These are phyloP conservation scores for Crocidura indochinensis DNA, from an alignment of 2,797 vertebrate species.

Conservation along the genomic window DNA sequence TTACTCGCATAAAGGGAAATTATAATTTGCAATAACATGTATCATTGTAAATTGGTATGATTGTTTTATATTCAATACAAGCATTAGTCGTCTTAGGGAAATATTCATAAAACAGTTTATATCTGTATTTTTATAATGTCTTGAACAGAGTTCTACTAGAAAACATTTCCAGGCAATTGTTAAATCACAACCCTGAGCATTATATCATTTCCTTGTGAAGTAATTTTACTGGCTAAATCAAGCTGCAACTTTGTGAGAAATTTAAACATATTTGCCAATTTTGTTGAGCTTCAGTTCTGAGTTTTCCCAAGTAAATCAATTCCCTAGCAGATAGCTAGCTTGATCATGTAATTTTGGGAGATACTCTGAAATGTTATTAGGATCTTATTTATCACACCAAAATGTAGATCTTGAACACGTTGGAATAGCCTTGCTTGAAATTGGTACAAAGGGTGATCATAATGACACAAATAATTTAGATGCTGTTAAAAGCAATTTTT, in stretches of 20 bases:
- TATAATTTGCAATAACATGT: conserved; percentile 31
- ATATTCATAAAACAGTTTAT: not conserved
- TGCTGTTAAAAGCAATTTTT: not conserved
- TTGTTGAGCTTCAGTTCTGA: conserved; percentile 79
- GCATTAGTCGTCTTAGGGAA: not conserved
- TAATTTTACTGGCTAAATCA: conserved; percentile 61
- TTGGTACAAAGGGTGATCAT: not conserved
- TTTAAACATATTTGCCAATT: conserved; percentile 27
- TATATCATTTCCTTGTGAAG: not conserved
- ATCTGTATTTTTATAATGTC: conserved; percentile 49
- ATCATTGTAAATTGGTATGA: conserved; percentile 6
- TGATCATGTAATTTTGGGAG: not conserved
- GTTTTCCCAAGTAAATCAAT: conserved; percentile 56
- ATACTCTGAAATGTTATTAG: not conserved
- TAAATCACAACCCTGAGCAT: not conserved
- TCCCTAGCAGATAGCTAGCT: not conserved
- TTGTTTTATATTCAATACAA: conserved; percentile 30
- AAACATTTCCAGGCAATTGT: conserved; percentile 63
- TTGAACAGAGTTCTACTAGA: not conserved
- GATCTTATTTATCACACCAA: conserved; percentile 53
- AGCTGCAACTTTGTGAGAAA: conserved; percentile 19
- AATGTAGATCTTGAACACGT: conserved; percentile 29
- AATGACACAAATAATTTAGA: not conserved
- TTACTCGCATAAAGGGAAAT: conserved; percentile 40
- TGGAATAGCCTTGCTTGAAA: not conserved